Evolutionary conservation across 2,888 invertebrate species (phyloP).

Genomic region (Limenitis camilla): DNA sequence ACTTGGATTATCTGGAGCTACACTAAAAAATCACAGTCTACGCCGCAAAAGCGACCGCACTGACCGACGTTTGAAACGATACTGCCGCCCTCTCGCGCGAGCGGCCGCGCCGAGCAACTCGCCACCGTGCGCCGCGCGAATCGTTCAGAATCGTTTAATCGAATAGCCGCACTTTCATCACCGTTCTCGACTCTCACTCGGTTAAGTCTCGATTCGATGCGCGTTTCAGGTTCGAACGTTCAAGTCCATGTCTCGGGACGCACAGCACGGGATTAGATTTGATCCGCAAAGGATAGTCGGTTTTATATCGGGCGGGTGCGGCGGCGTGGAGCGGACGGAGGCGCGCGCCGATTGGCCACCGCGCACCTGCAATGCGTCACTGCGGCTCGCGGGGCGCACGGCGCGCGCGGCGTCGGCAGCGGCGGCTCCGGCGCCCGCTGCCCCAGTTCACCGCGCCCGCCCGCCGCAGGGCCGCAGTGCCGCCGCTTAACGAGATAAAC

Average conservation of each 20-base stretch:
- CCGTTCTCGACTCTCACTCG: conserved; percentile 49
- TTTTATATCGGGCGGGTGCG: conserved; percentile 82
- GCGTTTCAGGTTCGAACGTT: conserved; percentile 42
- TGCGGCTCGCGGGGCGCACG: conserved; percentile 52
- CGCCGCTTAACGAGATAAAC: conserved; percentile 36
- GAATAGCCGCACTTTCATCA: conserved; percentile 64
- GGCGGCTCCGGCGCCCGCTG: conserved; percentile 40
- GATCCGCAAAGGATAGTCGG: conserved; percentile 76
- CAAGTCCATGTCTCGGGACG: conserved; percentile 72
- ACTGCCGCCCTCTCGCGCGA: conserved; percentile 76
- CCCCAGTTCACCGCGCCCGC: conserved; percentile 48
- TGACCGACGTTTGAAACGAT: conserved; percentile 73
- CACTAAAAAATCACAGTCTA: conserved; percentile 75
- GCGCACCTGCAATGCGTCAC: conserved; percentile 92
- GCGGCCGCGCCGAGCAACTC: conserved; percentile 67
- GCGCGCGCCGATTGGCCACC: conserved; percentile 83
- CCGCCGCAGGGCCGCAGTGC: conserved; percentile 42
- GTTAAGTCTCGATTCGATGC: conserved; percentile 35
- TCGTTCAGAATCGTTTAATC: conserved; percentile 65
- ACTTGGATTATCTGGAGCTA: conserved; percentile 76
- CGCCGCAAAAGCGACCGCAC: conserved; percentile 74
- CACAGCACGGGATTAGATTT: conserved; percentile 76
- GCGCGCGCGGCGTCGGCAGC: conserved; percentile 35
- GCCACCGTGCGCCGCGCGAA: conserved; percentile 62
- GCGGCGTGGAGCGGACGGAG: conserved; percentile 82